A percentile compares a stretch with the other conserved stretches of the same genome.
These are phyloP conservation scores for Sebastes matsubarae DNA, from an alignment of 2,797 vertebrate genomes.

Conservation along the genomic window DNA sequence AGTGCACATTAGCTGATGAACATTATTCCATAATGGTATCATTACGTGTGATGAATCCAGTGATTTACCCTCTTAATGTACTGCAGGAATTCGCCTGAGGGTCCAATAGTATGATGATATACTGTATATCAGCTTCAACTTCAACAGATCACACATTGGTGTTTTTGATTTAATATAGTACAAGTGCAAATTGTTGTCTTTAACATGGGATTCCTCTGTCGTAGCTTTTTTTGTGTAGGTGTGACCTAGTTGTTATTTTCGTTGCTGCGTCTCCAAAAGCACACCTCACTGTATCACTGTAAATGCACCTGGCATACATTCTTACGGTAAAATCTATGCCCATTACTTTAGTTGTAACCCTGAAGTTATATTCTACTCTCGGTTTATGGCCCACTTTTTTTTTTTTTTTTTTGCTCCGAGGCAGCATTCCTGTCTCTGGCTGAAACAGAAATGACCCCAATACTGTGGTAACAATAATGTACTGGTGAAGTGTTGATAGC, in stretches of 20 bases:
- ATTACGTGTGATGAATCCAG: slow-evolving; percentile 75
- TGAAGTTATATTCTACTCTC: slow-evolving; percentile 29
- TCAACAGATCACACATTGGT: neutral
- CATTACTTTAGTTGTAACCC: slow-evolving; percentile 29
- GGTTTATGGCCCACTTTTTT: slow-evolving; percentile 51
- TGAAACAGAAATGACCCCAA: slow-evolving; percentile 46
- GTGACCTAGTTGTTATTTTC: slow-evolving; percentile 43
- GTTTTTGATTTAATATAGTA: neutral
- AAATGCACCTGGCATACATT: slow-evolving; percentile 44
- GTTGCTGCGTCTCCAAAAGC: slow-evolving; percentile 21
- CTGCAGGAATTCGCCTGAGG: slow-evolving; percentile 50
- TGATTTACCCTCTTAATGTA: slow-evolving; percentile 70
- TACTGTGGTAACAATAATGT: slow-evolving; percentile 43
- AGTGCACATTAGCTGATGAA: slow-evolving; percentile 73
- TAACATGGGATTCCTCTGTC: slow-evolving; percentile 10
- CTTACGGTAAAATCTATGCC: slow-evolving; percentile 17
- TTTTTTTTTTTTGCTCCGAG: slow-evolving; percentile 30
- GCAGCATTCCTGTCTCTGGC: slow-evolving; percentile 21
- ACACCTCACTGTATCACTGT: slow-evolving; percentile 22
- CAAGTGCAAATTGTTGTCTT: neutral
- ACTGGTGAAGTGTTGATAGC: slow-evolving; percentile 32
- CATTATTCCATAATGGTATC: slow-evolving; percentile 74
- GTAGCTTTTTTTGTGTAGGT: slow-evolving; percentile 10
- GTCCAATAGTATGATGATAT: slow-evolving; percentile 33
- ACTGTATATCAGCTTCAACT: slow-evolving; percentile 7